phyloP scores from a whole-genome alignment of 2,113 vertebrate genomes.

The Caranx melampygus region DNA sequence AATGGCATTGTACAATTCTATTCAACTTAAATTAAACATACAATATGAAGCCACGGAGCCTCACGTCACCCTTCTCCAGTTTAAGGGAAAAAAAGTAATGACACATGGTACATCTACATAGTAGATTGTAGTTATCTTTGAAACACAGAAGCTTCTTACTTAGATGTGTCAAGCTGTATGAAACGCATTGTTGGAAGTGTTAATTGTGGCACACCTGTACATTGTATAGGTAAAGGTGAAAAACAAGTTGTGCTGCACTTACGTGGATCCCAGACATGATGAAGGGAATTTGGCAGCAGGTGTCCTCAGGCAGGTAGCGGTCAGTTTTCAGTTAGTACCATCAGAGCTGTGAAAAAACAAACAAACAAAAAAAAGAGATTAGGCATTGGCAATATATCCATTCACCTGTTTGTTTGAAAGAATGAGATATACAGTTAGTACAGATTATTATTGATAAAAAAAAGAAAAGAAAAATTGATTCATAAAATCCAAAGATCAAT shows the following conservation, averaged over 20 bases:
- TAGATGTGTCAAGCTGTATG: not conserved
- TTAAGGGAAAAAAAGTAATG: no score
- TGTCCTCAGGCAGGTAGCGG: constrained; percentile 74
- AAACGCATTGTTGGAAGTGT: not conserved
- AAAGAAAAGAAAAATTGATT: no score
- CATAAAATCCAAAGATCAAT: no score
- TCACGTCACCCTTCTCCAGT: no score
- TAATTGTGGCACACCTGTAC: not conserved
- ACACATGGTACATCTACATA: not conserved
- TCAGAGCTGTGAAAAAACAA: constrained; percentile 74
- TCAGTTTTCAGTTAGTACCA: constrained; percentile 79
- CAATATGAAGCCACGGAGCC: no score
- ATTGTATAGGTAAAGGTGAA: not conserved
- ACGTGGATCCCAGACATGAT: constrained; percentile 83
- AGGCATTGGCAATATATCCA: constrained; percentile 11
- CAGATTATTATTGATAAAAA: not conserved
- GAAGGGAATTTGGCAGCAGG: constrained; percentile 72
- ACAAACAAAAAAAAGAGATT: not conserved
- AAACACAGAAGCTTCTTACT: no score
- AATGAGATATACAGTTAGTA: not conserved
- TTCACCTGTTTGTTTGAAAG: not conserved
- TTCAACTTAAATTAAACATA: no score
- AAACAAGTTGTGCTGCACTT: constrained; percentile 36
- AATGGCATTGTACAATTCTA: no score
- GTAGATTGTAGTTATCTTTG: not conserved